phyloP scores from a whole-genome alignment of 2,888 invertebrate genomes.

The Loripinus fragilis region DNA sequence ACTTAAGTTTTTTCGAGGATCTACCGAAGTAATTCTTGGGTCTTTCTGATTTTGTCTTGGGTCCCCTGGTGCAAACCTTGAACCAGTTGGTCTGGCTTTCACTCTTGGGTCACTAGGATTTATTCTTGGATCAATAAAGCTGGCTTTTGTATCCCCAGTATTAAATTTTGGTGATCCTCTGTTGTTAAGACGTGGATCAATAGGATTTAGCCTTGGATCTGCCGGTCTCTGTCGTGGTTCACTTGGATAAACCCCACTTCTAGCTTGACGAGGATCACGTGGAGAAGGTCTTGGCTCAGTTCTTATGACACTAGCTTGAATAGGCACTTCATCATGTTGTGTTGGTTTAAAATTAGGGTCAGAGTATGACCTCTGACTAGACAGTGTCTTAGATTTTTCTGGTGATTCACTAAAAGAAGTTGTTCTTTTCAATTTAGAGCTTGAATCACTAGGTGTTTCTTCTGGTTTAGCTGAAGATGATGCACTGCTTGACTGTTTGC shows the following conservation, averaged over 20 bases:
- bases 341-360: background rate
- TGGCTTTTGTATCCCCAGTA: background rate
- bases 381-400: background rate
- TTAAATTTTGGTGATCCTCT: background rate
- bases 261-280: conserved; percentile 1
- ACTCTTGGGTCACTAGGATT: background rate
- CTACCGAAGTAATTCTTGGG: background rate
- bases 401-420: background rate
- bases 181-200: conserved; percentile 26
- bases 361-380: background rate
- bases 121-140: background rate
- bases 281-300: conserved; percentile 25
- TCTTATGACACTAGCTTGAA: background rate
- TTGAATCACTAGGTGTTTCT: background rate
- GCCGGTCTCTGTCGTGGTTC: conserved; percentile 22
- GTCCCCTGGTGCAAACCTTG: background rate
- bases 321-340: background rate
- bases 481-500: background rate
- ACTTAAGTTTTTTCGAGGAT: background rate
- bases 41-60: background rate
- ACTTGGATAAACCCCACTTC: background rate
- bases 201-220: background rate
- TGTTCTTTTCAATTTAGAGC: conserved; percentile 4
- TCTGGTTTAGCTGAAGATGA: background rate
- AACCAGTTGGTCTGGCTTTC: background rate